Base-by-base conservation (phyloP, 2,888 invertebrate species). In the Aquatica leii region DNA sequence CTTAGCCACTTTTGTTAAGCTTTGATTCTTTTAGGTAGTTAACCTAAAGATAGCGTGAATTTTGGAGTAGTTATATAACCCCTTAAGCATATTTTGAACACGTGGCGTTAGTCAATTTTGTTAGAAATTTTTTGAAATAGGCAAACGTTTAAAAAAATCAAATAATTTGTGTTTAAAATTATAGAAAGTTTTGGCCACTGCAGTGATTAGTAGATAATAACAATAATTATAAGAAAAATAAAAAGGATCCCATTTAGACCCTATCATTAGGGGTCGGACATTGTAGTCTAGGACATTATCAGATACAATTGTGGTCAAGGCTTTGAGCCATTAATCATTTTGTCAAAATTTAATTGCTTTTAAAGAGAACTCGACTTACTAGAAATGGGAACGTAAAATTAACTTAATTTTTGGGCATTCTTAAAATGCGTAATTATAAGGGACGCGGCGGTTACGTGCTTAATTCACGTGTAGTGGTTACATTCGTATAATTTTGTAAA, bases 281-380 rank as follows among this genome's bases (percentile, higher is more conserved):
- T 73, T 72, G 72, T 72, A 73, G 74, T 73, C 75, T 73, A 70
- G 68, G 71, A 68, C 71, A 76, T 78, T 77, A 78, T 77, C 75
- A 76, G 74, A 75, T 75, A 73, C 73, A 75, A 73, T 75, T 76
- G 75, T 74, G 75, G 74, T 71, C 73, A 72, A 76, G 75, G 75
- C 76, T 77, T 75, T 73, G 65, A 72, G 71, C 76, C 76, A 80
- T 80, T 79, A 79, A 80, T 80, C 79, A 80, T 79, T 77, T 78
- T 80, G 78, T 79, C 78, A 78, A 77, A 77, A 76, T 77, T 77
- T 79, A 80, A 80, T 80, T 78, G 78, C 77, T 74, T 74, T 70
- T 75, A 74, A 77, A 76, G 61, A 66, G 69, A 74, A 73, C 74
- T 74, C 72, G 62, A 63, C 66, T 62, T 66, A 62, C 64, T 59